phyloP scores from a whole-genome alignment of 2,797 vertebrate genomes.

The Enteromius treurensis region DNA sequence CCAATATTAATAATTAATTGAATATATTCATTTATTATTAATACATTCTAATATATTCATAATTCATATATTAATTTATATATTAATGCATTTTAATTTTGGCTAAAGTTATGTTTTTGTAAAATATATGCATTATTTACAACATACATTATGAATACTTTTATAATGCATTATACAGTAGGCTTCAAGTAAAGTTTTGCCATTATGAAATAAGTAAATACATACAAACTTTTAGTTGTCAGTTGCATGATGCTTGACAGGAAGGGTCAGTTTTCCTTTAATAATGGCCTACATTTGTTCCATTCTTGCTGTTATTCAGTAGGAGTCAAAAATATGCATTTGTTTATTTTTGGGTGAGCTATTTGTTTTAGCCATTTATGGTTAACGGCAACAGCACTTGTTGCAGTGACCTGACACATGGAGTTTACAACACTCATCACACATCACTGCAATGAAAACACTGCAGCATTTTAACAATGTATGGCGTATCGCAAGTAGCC shows the following conservation, averaged over 20 bases:
- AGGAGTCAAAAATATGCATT: background rate
- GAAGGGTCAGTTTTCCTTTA: background rate
- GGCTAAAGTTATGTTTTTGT: background rate
- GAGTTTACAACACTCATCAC: constrained; percentile 35
- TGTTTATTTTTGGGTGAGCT: too few species aligned
- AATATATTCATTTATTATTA: background rate
- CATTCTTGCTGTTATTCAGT: background rate
- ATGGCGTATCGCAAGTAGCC: constrained; percentile 24
- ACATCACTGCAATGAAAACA: constrained; percentile 26
- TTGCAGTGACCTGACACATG: constrained; percentile 29
- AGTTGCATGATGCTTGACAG: background rate
- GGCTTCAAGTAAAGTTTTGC: background rate
- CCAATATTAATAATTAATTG: background rate
- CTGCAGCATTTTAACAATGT: constrained; percentile 27
- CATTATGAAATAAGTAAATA: background rate
- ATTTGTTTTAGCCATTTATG: background rate
- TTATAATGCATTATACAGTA: background rate
- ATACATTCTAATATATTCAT: background rate
- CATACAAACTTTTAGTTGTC: background rate
- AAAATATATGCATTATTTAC: background rate
- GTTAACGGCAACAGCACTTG: background rate
- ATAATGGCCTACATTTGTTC: background rate
- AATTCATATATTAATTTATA: too few species aligned
- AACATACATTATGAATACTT: background rate
- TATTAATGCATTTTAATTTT: background rate